Percentiles rank a stretch among this genome's conserved stretches.
phyloP scores from a whole-genome alignment of 2,888 invertebrate species.

The Scaeva pyrastri region DNA sequence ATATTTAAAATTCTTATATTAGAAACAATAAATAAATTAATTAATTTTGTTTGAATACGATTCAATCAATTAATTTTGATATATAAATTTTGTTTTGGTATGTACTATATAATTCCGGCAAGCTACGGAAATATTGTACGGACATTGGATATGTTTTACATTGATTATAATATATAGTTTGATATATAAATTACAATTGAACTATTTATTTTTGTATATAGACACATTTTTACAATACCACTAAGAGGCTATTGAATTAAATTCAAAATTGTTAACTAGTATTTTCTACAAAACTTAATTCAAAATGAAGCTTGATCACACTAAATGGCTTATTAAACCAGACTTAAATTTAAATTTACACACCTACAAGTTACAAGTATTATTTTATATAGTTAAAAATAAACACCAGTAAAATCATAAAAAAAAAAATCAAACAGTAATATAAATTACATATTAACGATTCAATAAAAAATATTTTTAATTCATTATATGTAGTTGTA shows the following conservation, averaged over 20 bases:
- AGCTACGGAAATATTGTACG: constrained; percentile 39
- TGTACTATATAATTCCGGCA: constrained; percentile 54
- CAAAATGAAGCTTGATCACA: constrained; percentile 26
- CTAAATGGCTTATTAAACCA: background rate
- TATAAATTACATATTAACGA: constrained; percentile 6
- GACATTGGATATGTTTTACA: constrained; percentile 17
- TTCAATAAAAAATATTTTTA: background rate
- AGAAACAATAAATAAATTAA: constrained; percentile 50
- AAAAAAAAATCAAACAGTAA: background rate
- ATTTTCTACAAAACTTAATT: constrained; percentile 22
- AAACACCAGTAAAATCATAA: background rate
- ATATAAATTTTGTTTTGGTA: constrained; percentile 52
- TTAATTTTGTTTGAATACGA: constrained; percentile 50
- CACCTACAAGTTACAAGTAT: background rate
- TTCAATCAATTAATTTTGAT: constrained; percentile 77
- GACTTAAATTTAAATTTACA: constrained; percentile 20
- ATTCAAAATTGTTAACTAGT: constrained; percentile 16
- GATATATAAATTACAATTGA: constrained; percentile 19
- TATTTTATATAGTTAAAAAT: background rate
- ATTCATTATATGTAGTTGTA: background rate
- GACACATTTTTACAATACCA: constrained; percentile 5
- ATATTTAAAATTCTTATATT: constrained; percentile 56
- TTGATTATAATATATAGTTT: constrained; percentile 13
- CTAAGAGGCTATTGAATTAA: background rate
- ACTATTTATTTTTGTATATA: background rate